A percentile compares a stretch with the other conserved stretches of the same genome.
Conservation (phyloP, 2,113 vertebrate species). For the Bos taurus region ARS-UCD2.0 NC_037334.1:46502501-46503000, state of each 20-base stretch:
- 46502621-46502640: neutral
- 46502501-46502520: neutral
- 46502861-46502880: slow-evolving; percentile 17
- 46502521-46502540: neutral
- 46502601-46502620: neutral
- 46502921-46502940: neutral
- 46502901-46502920: neutral
- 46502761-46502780: neutral
- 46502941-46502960: neutral
- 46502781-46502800: neutral
- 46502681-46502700: slow-evolving; percentile 30
- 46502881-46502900: slow-evolving; percentile 46
- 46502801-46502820: slow-evolving; percentile 37
- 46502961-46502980: neutral
- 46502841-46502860: slow-evolving; percentile 24
- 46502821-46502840: slow-evolving; percentile 27
- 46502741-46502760: slow-evolving; percentile 13
- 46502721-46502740: slow-evolving; percentile 54
- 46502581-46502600: neutral
- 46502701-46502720: slow-evolving; percentile 69
- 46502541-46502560: neutral
- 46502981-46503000: neutral
- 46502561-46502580: neutral
- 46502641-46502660: neutral
- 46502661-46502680: neutral